Percentiles rank a stretch among this genome's conserved stretches.
Evolutionary conservation across 1,140 invertebrate genomes (phyloP).

Genomic region (Philaenus spumarius): DNA sequence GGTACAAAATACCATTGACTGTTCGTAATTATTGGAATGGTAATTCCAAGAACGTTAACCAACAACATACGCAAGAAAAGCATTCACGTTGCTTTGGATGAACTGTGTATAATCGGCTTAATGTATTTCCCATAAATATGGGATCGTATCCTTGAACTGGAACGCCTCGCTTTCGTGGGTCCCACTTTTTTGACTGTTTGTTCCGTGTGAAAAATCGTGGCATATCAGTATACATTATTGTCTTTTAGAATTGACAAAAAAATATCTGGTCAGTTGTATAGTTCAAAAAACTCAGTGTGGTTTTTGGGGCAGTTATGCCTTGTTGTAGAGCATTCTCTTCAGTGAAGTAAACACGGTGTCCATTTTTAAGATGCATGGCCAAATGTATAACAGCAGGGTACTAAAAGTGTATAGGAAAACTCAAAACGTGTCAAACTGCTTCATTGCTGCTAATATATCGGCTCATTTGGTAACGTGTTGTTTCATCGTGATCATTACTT

Average conservation of each 20-base stretch:
- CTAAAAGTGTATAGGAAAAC: slow-evolving; percentile 36
- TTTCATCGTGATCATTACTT: slow-evolving; percentile 16
- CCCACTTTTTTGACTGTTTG: not conserved
- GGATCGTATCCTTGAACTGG: no score
- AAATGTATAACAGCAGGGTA: slow-evolving; percentile 37
- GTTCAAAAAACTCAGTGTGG: not conserved
- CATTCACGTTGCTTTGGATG: no score
- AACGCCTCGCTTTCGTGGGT: no score
- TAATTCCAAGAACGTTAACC: no score
- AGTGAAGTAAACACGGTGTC: slow-evolving; percentile 32
- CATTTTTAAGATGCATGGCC: slow-evolving; percentile 35
- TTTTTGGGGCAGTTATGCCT: not conserved
- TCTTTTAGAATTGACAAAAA: not conserved
- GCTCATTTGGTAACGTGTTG: slow-evolving; percentile 28
- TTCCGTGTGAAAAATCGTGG: not conserved
- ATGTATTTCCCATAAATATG: no score
- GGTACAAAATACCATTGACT: no score
- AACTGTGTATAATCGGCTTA: no score
- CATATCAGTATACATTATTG: not conserved
- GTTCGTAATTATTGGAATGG: no score
- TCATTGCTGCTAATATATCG: slow-evolving; percentile 41
- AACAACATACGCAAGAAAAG: no score
- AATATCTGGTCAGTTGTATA: not conserved
- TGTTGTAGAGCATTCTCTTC: slow-evolving; percentile 13
- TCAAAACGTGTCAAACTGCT: slow-evolving; percentile 40